Conservation (phyloP, 2,888 invertebrate species). For the Esperia sulphurella region DNA sequence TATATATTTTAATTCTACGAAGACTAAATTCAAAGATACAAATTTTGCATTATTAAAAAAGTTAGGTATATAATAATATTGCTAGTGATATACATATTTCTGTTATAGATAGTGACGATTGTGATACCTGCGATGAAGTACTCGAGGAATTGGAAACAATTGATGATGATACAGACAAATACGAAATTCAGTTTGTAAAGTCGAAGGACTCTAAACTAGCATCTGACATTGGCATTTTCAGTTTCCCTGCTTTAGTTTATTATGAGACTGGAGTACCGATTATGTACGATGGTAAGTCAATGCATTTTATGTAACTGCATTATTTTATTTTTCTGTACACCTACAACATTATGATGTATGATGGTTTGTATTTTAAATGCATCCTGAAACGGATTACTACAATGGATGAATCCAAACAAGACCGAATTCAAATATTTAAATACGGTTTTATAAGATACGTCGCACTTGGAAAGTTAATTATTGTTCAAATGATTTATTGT, state of each 20-base stretch:
- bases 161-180: constrained; percentile 94
- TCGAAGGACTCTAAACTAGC: constrained; percentile 94
- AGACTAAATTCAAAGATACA: too few relatives aligned
- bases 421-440: not conserved
- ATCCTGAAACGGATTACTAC: not conserved
- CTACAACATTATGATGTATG: not conserved
- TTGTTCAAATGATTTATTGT: not conserved
- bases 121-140: constrained; percentile 90
- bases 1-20: too few relatives aligned
- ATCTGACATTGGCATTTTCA: constrained; percentile 94
- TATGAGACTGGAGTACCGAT: constrained; percentile 96
- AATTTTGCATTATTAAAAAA: too few relatives aligned
- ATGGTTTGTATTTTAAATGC: not conserved
- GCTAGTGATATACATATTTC: not conserved
- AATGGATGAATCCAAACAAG: too few relatives aligned
- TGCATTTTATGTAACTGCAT: not conserved
- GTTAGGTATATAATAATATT: not conserved
- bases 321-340: not conserved
- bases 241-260: constrained; percentile 94
- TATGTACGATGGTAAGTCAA: constrained; percentile 93
- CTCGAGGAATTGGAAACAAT: constrained; percentile 94
- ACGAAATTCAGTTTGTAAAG: constrained; percentile 96
- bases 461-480: not conserved
- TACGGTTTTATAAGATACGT: not conserved
- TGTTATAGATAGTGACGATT: constrained; percentile 87